Percentiles rank a stretch among this genome's conserved stretches.
These are phyloP conservation scores for Acomys russatus DNA, from an alignment of 2,797 vertebrate genomes.

Conservation along the genomic window DNA sequence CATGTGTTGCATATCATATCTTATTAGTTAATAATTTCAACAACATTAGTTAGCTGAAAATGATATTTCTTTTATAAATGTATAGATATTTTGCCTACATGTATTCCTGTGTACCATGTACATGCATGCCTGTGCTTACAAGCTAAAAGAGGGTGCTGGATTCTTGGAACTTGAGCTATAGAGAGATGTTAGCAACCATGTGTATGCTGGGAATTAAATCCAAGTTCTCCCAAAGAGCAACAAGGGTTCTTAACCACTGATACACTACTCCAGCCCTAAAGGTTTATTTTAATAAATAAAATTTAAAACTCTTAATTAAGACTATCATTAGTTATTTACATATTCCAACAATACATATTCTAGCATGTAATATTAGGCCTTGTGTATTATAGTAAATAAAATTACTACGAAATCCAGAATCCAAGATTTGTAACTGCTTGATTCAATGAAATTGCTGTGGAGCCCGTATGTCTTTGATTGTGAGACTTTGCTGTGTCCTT, in stretches of 20 bases:
- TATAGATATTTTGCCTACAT: neutral
- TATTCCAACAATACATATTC: neutral
- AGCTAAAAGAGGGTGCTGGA: neutral
- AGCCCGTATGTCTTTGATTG: neutral
- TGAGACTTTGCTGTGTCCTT: neutral
- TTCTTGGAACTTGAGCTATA: neutral
- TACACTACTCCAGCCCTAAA: neutral
- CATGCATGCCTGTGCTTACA: neutral
- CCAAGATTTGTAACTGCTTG: slow-evolving; percentile 3
- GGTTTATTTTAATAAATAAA: slow-evolving; percentile 39
- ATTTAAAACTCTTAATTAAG: slow-evolving; percentile 32
- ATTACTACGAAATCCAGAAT: neutral
- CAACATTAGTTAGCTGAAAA: neutral
- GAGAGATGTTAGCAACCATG: neutral
- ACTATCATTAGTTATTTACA: slow-evolving; percentile 20
- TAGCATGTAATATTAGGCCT: neutral
- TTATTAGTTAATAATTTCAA: neutral
- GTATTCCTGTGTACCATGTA: neutral
- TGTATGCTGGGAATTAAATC: neutral
- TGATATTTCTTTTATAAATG: neutral
- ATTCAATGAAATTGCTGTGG: neutral
- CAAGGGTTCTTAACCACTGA: neutral
- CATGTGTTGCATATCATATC: neutral
- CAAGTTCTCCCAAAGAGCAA: neutral
- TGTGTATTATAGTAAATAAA: neutral